Evolutionary conservation across 2,888 invertebrate species (phyloP), one percentile per base, ranked within the genome.

Genomic region (Ochlodes sylvanus): DNA sequence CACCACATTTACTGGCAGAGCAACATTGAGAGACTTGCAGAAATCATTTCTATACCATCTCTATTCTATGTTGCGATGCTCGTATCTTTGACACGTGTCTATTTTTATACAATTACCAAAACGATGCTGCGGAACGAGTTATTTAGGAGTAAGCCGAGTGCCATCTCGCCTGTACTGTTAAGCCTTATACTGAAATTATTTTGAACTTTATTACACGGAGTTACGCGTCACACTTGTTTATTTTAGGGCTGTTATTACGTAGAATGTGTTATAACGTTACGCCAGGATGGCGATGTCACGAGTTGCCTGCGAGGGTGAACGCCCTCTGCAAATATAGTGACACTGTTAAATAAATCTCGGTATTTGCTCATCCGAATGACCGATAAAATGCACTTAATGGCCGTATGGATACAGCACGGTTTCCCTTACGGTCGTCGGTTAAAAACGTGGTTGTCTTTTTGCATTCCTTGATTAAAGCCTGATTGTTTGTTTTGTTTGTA

Each of bases 281-380:
- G 84, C 77, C 80, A 77, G 84, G 84, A 87, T 89, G 66, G 69
- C 63, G 66, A 62, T 72, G 90, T 90, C 89, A 90, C 89, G 61
- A 61, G 89, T 82, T 83, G 12, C 68, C 60, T 44, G 69, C 68
- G 69, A 71, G 85, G 90, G 88, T 91, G 86, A 92, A 90, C 76
- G 91, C 79, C 81, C 91, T 87, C 73, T 55, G 82, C 83, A 86
- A 88, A 89, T 84, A 84, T 81, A 80, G 75, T 77, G 77, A 72
- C 79, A 75, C 80, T 78, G 83, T 83, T 83, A 79, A 83, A 84
- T 79, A 84, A 84, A 85, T 85, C 81, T 79, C 70, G 71, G 69
- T 76, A 76, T 80, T 74, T 77, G 75, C 74, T 72, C 70, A 70
- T 72, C 60, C 47, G 68, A 63, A 71, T 61, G 63, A 63, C 52